Evolutionary conservation across 2,797 vertebrate genomes (phyloP), one percentile per base, ranked within the genome.

Genomic region (Ammospiza maritima): DNA sequence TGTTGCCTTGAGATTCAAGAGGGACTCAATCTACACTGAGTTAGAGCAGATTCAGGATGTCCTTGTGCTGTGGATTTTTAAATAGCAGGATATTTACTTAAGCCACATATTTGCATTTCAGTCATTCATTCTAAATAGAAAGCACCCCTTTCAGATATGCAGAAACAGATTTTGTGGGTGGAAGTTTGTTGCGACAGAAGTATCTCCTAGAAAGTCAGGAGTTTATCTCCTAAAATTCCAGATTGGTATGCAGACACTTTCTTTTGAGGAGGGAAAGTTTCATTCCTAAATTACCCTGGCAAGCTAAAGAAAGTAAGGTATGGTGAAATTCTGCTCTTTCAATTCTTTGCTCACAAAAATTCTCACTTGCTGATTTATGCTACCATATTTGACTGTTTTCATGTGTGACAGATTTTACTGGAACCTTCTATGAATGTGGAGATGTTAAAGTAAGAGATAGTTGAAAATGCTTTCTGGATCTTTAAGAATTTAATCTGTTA

Each of bases 11-110:
- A n/a, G 34, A 60, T 80, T 82, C 11, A 53, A 42, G 54, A 78
- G 4, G 4, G 8, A 30, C 17, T 93, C 29, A 50, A 66, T 26
- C 5, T 76, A 13, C 10, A 27, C 0, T 0, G 21, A 42, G 23
- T 42, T 53, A 58, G 38, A 40, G 11, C n/a, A 42, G 21, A 64
- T n/a, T 83, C 50, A 23, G 9, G 21, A 34, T 38, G 5, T 72
- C 27, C 38, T 40, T 11, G 16, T 81, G 53, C 17, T 32, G 44
- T 42, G 26, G 32, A n/a, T 45, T 91, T 91, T 81, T 62, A 30
- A 70, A 65, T 13, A 47, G 12, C 5, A 32, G 23, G 8, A 26
- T 16, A 84, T 91, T 64, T 38, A 58, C 27, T 88, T 81, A 19
- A 75, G 34, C 16, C 6, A 82, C 9, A 11, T 67, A 10, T 73